phyloP scores from a whole-genome alignment of 2,113 vertebrate genomes.

The Ophthalmolycus amberensis region DNA sequence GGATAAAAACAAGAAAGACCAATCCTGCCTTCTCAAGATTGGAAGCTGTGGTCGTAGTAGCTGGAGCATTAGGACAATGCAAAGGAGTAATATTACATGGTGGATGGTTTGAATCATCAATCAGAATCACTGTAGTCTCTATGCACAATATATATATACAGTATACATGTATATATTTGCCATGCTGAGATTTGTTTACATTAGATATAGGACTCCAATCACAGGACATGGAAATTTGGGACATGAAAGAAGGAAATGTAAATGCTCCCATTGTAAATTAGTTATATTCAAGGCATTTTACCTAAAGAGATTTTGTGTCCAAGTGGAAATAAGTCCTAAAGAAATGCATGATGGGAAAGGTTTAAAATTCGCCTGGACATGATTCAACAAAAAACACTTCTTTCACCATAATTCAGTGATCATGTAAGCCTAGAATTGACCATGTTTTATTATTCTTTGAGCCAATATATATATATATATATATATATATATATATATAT shows the following conservation, averaged over 20 bases:
- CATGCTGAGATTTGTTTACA: not conserved
- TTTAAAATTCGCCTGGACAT: too few species aligned
- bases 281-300: not conserved
- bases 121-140: not conserved
- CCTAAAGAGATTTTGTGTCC: too few species aligned
- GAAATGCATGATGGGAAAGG: too few species aligned
- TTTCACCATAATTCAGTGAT: too few species aligned
- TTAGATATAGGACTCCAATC: not conserved
- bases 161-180: too few species aligned
- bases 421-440: too few species aligned
- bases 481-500: too few species aligned
- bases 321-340: too few species aligned
- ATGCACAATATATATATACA: not conserved
- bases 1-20: not conserved
- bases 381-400: too few species aligned
- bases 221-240: not conserved
- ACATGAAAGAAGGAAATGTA: not conserved
- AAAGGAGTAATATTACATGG: not conserved
- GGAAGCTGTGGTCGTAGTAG: not conserved
- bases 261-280: conserved; percentile 13
- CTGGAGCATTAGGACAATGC: not conserved
- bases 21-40: not conserved
- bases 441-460: too few species aligned
- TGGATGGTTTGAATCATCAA: not conserved
- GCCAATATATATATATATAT: too few species aligned